Percentiles rank a stretch among this genome's conserved stretches.
phyloP scores from a whole-genome alignment of 2,113 vertebrate genomes.

The Neogobius melanostomus region DNA sequence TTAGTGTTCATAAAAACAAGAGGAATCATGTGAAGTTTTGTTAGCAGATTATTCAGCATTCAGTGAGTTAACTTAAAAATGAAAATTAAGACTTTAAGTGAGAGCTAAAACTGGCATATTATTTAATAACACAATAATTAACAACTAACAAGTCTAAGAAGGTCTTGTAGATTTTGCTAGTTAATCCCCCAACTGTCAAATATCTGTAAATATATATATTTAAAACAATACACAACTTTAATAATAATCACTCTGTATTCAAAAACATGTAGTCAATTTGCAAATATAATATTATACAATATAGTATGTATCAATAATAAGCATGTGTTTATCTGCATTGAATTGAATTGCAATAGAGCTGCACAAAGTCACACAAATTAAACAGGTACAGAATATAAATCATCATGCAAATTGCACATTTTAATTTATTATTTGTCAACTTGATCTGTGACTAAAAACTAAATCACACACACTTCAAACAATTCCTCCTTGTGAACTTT shows the following conservation, averaged over 20 bases:
- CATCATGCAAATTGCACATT: neutral
- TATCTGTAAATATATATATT: too few relatives aligned
- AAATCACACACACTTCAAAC: constrained; percentile 1
- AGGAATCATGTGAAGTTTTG: too few relatives aligned
- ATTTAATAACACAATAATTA: neutral
- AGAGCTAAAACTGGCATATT: neutral
- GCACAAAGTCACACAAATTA: neutral
- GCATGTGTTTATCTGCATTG: neutral
- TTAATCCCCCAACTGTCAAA: too few relatives aligned
- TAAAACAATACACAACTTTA: neutral
- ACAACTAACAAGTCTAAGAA: neutral
- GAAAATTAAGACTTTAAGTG: too few relatives aligned
- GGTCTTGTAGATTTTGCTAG: too few relatives aligned
- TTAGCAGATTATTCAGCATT: too few relatives aligned
- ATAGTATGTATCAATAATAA: neutral
- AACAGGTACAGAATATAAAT: constrained; percentile 17
- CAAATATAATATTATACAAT: neutral
- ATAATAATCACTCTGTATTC: neutral
- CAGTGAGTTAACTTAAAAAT: too few relatives aligned
- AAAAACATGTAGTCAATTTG: constrained; percentile 1
- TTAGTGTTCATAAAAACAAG: too few relatives aligned
- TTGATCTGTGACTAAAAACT: neutral
- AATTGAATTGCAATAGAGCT: neutral
- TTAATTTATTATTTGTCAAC: neutral
- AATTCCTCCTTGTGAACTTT: neutral